phyloP scores from a whole-genome alignment of 2,797 vertebrate genomes.

The Lophotriccus pileatus region DNA sequence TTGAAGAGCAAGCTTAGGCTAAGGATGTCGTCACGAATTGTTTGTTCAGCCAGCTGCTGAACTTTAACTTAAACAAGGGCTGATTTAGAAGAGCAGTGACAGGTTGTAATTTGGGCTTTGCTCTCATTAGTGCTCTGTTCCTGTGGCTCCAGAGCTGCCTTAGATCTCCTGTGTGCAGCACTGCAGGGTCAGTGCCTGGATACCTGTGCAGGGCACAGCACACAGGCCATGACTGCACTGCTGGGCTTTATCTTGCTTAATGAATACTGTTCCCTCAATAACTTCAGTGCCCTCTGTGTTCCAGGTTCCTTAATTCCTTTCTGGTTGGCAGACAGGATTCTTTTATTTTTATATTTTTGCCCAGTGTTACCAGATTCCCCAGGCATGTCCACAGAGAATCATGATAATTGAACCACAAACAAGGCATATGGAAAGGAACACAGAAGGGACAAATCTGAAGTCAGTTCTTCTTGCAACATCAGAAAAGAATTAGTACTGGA shows the following conservation, averaged over 20 bases:
- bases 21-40: neutral
- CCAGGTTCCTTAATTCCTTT: slow-evolving; percentile 57
- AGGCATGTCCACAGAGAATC: neutral
- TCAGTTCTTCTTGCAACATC: neutral
- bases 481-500: neutral
- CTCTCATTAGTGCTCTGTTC: neutral
- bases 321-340: slow-evolving; percentile 31
- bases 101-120: neutral
- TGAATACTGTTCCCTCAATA: slow-evolving; percentile 25
- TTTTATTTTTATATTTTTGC: neutral
- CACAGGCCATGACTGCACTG: neutral
- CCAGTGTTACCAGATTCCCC: slow-evolving; percentile 22
- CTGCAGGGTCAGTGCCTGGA: neutral
- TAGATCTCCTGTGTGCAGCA: neutral
- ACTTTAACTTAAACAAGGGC: neutral
- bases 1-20: neutral
- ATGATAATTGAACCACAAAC: slow-evolving; percentile 15
- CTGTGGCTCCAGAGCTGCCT: neutral
- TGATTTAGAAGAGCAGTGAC: neutral
- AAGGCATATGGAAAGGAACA: neutral
- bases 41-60: neutral
- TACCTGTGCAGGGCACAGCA: neutral
- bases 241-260: slow-evolving; percentile 55
- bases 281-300: slow-evolving; percentile 39
- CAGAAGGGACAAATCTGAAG: neutral